These are phyloP conservation scores for Bovichtus variegatus DNA, from an alignment of 2,797 vertebrate species.

Conservation along the genomic window DNA sequence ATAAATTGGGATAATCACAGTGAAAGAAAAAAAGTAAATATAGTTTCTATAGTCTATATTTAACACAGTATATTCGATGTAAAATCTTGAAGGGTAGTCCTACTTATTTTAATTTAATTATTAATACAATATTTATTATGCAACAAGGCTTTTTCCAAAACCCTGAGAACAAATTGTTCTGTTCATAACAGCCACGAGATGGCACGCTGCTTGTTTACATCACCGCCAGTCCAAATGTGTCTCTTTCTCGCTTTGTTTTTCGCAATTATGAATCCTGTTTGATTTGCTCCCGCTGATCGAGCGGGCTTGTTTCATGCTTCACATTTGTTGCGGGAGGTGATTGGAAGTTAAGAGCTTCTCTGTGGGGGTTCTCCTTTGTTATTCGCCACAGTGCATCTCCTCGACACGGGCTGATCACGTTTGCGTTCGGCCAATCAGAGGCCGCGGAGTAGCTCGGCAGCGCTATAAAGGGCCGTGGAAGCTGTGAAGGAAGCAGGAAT, in stretches of 20 bases:
- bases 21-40: no score
- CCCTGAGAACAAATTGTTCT: neutral
- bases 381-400: conserved; percentile 13
- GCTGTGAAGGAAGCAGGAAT: conserved; percentile 46
- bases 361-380: neutral
- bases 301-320: neutral
- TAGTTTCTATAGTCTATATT: no score
- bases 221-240: neutral
- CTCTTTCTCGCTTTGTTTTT: neutral
- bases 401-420: conserved; percentile 65
- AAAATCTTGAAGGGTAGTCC: no score
- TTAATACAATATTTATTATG: no score
- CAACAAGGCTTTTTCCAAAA: no score
- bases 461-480: conserved; percentile 56
- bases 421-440: conserved; percentile 74
- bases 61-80: no score
- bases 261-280: neutral
- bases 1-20: no score
- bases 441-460: neutral
- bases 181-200: conserved; percentile 2
- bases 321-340: neutral
- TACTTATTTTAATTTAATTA: no score
- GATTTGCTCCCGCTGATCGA: no score
- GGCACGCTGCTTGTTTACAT: conserved; percentile 15
- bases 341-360: no score